Base-by-base conservation (phyloP, 2,113 vertebrate species). In the Rhea pennata region DNA sequence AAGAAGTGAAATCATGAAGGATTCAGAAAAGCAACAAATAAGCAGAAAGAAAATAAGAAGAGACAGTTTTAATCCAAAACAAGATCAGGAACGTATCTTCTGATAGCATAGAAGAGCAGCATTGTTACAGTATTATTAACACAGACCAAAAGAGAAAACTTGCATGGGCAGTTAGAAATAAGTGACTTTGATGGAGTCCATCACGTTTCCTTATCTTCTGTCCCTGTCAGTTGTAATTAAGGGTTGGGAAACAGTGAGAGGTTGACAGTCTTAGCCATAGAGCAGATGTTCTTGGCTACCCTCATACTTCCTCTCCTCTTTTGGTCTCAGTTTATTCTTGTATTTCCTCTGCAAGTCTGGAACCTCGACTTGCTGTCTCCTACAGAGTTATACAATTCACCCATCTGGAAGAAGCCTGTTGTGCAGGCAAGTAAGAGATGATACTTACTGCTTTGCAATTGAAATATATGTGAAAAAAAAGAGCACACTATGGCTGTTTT, bases 321-420 rank as follows among this genome's bases (percentile, higher is more conserved):
- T 46, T 65, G 46, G 46, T 96, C 82, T 88, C 14, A 16, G 65
- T 91, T 91, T 92, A 90, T 95, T 93, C 82, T 88, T 93, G 67
- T 64, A 71, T 92, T 96, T 96, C 94, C 92, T 94, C 81, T 90
- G 75, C 78, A 91, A 80, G 46, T 46, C 87, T 91, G 69, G 71
- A 85, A 67, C 71, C 69, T 89, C 17, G 0, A 36, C 61, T 90
- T 77, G 20, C n/a, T 92, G 78, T 95, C 78, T 92, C 5, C 1
- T 39, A 33, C 11, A 51, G 62, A 8, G 2, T 95, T 96, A 88
- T 62, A 65, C 72, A 93, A 96, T 84, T 33, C 59, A 91, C 78
- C 82, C 94, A 96, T 95, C 91, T 96, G 96, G 96, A 91, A 91
- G 89, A 88, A 94, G 91, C 3, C 3, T 95, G 95, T 82, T 87